Percentiles rank a stretch among this genome's conserved stretches.
These are phyloP conservation scores for Drosophila sulfurigaster DNA, from an alignment of 1,140 invertebrate genomes.

Conservation along the genomic window DNA sequence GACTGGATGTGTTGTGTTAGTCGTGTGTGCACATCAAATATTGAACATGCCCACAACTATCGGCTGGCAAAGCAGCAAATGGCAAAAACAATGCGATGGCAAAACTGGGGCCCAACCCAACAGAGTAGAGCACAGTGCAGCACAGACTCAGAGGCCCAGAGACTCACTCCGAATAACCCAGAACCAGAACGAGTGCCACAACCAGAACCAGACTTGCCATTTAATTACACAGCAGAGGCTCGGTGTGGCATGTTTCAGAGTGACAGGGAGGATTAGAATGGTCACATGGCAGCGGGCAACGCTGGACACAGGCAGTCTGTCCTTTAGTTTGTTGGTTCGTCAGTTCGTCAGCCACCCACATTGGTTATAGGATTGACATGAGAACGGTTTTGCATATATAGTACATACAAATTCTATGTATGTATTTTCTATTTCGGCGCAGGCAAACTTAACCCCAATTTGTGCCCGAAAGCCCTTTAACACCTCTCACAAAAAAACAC, in stretches of 20 bases:
- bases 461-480: conserved; percentile 48
- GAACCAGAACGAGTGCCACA: conserved; percentile 1
- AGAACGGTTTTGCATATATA: conserved; percentile 73
- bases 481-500: conserved; percentile 27
- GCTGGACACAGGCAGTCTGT: conserved; percentile 15
- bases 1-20: conserved; percentile 2
- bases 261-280: conserved; percentile 44
- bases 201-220: conserved; percentile 52
- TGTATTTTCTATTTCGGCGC: conserved; percentile 22
- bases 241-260: background rate
- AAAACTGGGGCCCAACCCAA: conserved; percentile 56
- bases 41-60: conserved; percentile 79
- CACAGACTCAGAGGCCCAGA: background rate
- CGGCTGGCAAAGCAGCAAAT: conserved; percentile 47
- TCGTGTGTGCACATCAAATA: conserved; percentile 65
- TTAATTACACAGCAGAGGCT: conserved; percentile 64
- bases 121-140: background rate
- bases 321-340: conserved; percentile 24
- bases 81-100: conserved; percentile 66
- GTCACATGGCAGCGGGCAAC: conserved; percentile 17
- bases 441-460: conserved; percentile 48
- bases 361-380: conserved; percentile 64
- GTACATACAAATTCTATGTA: background rate
- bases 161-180: background rate
- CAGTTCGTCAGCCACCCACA: conserved; percentile 54